phyloP scores from a whole-genome alignment of 1,140 invertebrate genomes.

The Rhynchophorus ferrugineus region DNA sequence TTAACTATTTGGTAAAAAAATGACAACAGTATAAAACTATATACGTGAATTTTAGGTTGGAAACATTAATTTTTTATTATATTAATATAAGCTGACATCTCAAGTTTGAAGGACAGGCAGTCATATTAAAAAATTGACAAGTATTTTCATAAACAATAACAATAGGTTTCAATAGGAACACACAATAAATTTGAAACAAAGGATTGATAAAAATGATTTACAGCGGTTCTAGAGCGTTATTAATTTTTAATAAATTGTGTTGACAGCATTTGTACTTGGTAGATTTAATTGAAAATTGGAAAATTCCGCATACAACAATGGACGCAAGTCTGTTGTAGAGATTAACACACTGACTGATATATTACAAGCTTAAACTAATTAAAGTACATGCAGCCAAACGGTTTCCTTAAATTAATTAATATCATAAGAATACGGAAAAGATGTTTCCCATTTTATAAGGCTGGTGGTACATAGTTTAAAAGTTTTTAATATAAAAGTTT shows the following conservation, averaged over 20 bases:
- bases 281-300: slow-evolving; percentile 20
- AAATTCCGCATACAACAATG: slow-evolving; percentile 18
- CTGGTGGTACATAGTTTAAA: too few relatives aligned
- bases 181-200: slow-evolving; percentile 8
- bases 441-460: not conserved
- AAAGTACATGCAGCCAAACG: slow-evolving; percentile 2
- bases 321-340: slow-evolving; percentile 4
- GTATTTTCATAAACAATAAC: not conserved
- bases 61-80: too few relatives aligned
- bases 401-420: slow-evolving; percentile 17
- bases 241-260: slow-evolving; percentile 21
- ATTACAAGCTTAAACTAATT: slow-evolving; percentile 18
- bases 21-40: too few relatives aligned
- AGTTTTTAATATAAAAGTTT: too few relatives aligned
- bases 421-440: not conserved
- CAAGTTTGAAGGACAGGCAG: too few relatives aligned
- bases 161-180: not conserved
- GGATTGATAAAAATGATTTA: slow-evolving; percentile 14
- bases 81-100: too few relatives aligned
- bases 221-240: slow-evolving; percentile 8
- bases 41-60: too few relatives aligned
- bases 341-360: slow-evolving; percentile 18
- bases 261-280: slow-evolving; percentile 19
- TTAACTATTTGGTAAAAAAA: too few relatives aligned
- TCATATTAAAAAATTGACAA: not conserved